Percentiles rank a stretch among this genome's conserved stretches.
These are phyloP conservation scores for Piscicola geometra DNA, from an alignment of 2,888 invertebrate species.

Conservation along the genomic window DNA sequence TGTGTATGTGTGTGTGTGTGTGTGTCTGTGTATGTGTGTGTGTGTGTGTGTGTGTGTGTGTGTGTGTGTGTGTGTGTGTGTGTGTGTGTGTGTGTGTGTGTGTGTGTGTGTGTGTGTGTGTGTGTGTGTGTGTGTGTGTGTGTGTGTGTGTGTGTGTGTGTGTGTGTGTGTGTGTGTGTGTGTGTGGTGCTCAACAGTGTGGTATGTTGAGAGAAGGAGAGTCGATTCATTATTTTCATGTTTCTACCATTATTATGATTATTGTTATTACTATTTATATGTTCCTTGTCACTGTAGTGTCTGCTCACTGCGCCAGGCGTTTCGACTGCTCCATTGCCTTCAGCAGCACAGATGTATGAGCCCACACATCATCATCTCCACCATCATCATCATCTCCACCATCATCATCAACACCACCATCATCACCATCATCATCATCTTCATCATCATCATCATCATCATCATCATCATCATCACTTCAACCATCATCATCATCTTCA, in stretches of 20 bases:
- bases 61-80: slow-evolving; percentile 8
- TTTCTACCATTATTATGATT: too few species aligned
- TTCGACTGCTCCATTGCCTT: too few species aligned
- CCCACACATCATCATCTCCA: slow-evolving; percentile 12
- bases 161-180: not conserved
- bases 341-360: not conserved
- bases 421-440: slow-evolving; percentile 28
- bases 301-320: too few species aligned
- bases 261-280: too few species aligned
- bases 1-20: slow-evolving; percentile 1
- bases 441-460: slow-evolving; percentile 6
- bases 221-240: too few species aligned
- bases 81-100: slow-evolving; percentile 1
- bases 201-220: too few species aligned
- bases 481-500: slow-evolving; percentile 38
- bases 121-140: slow-evolving; percentile 12
- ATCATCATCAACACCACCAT: slow-evolving; percentile 24
- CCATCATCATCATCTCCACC: slow-evolving; percentile 23
- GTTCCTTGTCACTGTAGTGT: too few species aligned
- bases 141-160: slow-evolving; percentile 5
- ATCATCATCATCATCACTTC: slow-evolving; percentile 40
- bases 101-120: slow-evolving; percentile 22
- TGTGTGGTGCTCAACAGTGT: too few species aligned
- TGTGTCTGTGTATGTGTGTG: slow-evolving; percentile 18
- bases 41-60: slow-evolving; percentile 22